These are phyloP conservation scores for Erethizon dorsatum DNA, from an alignment of 2,797 vertebrate species.

Conservation along the genomic window DNA sequence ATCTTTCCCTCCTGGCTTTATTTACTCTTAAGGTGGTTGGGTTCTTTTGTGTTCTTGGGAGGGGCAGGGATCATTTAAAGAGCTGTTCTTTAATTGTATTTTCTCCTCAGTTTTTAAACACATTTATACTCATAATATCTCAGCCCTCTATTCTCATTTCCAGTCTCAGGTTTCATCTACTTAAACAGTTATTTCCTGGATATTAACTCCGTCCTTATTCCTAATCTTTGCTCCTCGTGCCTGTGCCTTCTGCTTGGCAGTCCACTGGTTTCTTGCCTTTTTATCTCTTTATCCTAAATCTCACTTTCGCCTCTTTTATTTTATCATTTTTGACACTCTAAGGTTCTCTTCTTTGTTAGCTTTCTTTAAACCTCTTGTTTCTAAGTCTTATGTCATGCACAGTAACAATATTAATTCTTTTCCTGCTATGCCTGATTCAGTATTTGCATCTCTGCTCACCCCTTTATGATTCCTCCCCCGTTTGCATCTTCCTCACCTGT, in stretches of 20 bases:
- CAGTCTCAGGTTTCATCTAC: neutral
- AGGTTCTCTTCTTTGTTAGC: neutral
- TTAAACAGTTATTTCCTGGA: neutral
- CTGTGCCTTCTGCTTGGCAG: neutral
- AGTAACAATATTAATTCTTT: neutral
- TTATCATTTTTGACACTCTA: neutral
- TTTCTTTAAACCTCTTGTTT: neutral
- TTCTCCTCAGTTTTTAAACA: neutral
- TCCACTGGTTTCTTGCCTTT: neutral
- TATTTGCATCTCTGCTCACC: neutral
- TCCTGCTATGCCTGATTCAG: too few species aligned
- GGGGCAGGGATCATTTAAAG: neutral
- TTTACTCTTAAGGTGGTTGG: too few species aligned
- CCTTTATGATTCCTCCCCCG: too few species aligned
- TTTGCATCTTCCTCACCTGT: neutral
- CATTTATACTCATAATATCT: neutral
- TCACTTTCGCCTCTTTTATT: constrained; percentile 55
- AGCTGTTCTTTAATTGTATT: neutral
- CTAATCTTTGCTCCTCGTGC: neutral
- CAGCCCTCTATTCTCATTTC: neutral
- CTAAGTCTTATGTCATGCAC: neutral
- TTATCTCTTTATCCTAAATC: neutral
- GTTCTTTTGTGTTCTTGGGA: neutral
- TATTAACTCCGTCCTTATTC: neutral
- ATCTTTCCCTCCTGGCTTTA: neutral